Percentiles rank a stretch among this genome's conserved stretches.
phyloP scores from a whole-genome alignment of 2,888 invertebrate species.

The Trachelus iudaicus region DNA sequence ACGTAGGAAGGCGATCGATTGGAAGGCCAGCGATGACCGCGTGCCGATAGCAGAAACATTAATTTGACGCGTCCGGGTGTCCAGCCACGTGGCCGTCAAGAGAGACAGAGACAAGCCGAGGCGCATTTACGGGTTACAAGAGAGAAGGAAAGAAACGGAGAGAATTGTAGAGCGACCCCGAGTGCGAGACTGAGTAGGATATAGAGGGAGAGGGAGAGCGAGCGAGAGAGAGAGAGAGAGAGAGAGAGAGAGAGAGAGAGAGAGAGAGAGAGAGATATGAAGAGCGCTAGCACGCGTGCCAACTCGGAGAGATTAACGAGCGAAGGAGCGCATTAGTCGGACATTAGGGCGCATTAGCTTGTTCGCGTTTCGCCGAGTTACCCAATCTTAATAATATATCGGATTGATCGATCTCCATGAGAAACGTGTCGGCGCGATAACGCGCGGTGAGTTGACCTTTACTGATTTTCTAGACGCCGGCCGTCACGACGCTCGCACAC shows the following conservation, averaged over 20 bases:
- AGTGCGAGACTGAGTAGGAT: not conserved
- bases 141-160: not conserved
- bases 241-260: not conserved
- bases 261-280: too few relatives aligned
- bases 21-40: not conserved
- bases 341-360: constrained; percentile 44
- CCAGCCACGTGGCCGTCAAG: not conserved
- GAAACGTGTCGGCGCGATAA: not conserved
- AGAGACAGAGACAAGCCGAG: not conserved
- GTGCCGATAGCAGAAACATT: not conserved
- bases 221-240: not conserved
- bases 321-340: constrained; percentile 28
- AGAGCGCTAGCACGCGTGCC: not conserved
- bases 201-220: not conserved
- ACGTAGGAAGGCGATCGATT: not conserved
- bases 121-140: not conserved
- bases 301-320: constrained; percentile 17
- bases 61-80: not conserved
- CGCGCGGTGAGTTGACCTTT: not conserved
- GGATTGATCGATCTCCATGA: not conserved
- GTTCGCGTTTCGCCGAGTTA: not conserved
- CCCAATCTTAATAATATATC: not conserved
- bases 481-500: not conserved
- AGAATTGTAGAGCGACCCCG: not conserved
- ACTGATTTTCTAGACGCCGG: not conserved